Evolutionary conservation across 1,140 invertebrate genomes (phyloP).

Genomic region (Dinoponera quadriceps): DNA sequence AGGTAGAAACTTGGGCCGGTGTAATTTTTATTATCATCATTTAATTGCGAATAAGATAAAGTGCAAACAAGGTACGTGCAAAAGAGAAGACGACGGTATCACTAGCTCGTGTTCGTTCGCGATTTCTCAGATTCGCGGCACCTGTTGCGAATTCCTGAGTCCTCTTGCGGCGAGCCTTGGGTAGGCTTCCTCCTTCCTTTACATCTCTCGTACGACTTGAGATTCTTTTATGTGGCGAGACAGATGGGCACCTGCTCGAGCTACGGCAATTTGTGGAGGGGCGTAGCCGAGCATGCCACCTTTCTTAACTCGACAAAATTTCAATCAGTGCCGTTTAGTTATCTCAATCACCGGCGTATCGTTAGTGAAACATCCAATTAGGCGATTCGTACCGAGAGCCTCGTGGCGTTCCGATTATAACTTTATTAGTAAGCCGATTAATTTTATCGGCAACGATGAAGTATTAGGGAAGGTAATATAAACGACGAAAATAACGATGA

Average conservation of each 20-base stretch:
- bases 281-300: slow-evolving; percentile 59
- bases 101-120: slow-evolving; percentile 12
- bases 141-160: slow-evolving; percentile 73
- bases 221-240: slow-evolving; percentile 63
- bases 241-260: slow-evolving; percentile 73
- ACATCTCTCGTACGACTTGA: slow-evolving; percentile 30
- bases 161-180: slow-evolving; percentile 9
- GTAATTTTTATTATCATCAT: background rate
- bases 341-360: slow-evolving; percentile 41
- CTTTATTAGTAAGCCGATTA: background rate
- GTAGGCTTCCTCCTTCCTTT: slow-evolving; percentile 34
- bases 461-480: background rate
- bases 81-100: background rate
- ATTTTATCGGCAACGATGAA: background rate
- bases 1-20: background rate
- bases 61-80: background rate
- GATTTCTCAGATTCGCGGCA: slow-evolving; percentile 63
- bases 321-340: slow-evolving; percentile 54
- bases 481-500: background rate
- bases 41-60: background rate
- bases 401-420: background rate
- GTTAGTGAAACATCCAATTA: slow-evolving; percentile 43
- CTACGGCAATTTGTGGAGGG: slow-evolving; percentile 68
- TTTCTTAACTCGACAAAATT: slow-evolving; percentile 58
- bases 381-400: background rate